phyloP scores from a whole-genome alignment of 2,113 vertebrate genomes.

The Pavo muticus region DNA sequence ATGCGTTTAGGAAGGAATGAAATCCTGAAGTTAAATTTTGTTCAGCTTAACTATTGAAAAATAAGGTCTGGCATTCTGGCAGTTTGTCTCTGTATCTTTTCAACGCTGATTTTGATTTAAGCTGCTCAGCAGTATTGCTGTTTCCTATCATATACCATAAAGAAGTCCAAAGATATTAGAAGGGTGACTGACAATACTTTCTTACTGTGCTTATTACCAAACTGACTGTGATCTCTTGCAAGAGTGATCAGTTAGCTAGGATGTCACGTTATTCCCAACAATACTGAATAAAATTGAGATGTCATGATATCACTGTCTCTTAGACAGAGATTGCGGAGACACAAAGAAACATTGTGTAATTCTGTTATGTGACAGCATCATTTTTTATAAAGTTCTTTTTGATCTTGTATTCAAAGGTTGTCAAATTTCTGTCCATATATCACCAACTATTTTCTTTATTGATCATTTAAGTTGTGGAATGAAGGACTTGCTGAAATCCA shows the following conservation, averaged over 20 bases:
- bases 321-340: not conserved
- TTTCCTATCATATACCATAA: not conserved
- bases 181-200: not conserved
- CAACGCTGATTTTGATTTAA: not conserved
- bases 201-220: not conserved
- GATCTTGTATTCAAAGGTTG: not conserved
- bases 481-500: not conserved
- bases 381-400: not conserved
- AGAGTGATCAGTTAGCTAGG: not conserved
- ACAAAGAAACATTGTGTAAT: not conserved
- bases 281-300: not conserved
- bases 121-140: not conserved
- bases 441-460: not conserved
- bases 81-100: not conserved
- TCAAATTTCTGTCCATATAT: not conserved
- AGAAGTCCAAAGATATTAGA: not conserved
- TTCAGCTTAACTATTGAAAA: not conserved
- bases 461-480: not conserved
- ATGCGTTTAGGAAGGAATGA: not conserved
- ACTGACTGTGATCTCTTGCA: not conserved
- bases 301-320: not conserved
- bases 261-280: not conserved
- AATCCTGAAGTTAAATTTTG: not conserved
- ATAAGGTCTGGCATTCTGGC: not conserved
- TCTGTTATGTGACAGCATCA: not conserved